These are phyloP conservation scores for Magallana nippona DNA, from an alignment of 2,888 invertebrate genomes.

Conservation along the genomic window DNA sequence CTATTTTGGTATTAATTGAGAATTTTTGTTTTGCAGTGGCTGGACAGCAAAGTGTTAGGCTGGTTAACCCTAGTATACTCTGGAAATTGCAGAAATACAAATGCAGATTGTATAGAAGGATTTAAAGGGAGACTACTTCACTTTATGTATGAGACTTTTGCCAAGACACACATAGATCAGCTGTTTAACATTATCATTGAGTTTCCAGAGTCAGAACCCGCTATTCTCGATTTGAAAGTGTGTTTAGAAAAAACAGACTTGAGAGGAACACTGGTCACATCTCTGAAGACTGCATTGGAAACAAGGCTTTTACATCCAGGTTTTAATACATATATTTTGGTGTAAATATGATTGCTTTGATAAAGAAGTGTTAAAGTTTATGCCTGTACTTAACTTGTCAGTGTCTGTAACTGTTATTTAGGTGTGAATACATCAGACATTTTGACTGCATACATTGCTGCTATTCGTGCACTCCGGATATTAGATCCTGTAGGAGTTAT, in stretches of 20 bases:
- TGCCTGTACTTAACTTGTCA: background rate
- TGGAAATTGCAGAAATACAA: slow-evolving; percentile 63
- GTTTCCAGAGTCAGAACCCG: slow-evolving; percentile 96
- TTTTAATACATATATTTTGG: background rate
- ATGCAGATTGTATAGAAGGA: slow-evolving; percentile 67
- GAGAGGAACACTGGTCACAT: slow-evolving; percentile 84
- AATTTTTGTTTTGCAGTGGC: slow-evolving; percentile 84
- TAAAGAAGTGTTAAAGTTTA: no score
- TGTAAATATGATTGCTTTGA: background rate
- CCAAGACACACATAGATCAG: slow-evolving; percentile 92
- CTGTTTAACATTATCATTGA: slow-evolving; percentile 97
- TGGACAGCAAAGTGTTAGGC: slow-evolving; percentile 90
- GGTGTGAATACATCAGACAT: slow-evolving; percentile 98
- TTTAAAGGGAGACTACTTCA: slow-evolving; percentile 84
- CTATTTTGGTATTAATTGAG: background rate
- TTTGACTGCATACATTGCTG: slow-evolving; percentile 96
- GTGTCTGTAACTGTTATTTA: slow-evolving; percentile 73
- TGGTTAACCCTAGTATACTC: slow-evolving; percentile 91
- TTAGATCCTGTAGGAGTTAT: slow-evolving; percentile 96
- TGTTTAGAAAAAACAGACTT: slow-evolving; percentile 93
- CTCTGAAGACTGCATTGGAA: slow-evolving; percentile 90
- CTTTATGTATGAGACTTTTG: slow-evolving; percentile 93
- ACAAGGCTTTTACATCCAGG: slow-evolving; percentile 90
- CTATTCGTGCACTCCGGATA: slow-evolving; percentile 94
- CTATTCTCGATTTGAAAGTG: slow-evolving; percentile 91